Evolutionary conservation across 2,113 vertebrate genomes (phyloP), one percentile per base, ranked within the genome.

Genomic region (Zosterops lateralis): DNA sequence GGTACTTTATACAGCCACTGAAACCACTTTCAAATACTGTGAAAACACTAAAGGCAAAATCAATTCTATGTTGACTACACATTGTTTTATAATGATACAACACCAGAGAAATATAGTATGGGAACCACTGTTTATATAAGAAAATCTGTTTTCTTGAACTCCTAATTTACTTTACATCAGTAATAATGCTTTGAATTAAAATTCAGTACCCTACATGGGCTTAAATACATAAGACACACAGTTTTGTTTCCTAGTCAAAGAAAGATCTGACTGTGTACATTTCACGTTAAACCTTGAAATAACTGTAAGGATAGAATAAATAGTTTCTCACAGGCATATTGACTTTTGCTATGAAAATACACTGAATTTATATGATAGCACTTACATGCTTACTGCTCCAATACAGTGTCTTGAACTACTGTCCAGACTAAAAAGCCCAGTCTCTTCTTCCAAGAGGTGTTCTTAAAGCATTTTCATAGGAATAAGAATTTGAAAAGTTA

Each of bases 301-400:
- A 22, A 66, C 51, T 67, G 7, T 38, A 78, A 36, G 42, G 53
- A 70, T 31, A 65, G 40, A 96, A 78, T 75, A 82, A 74, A 71
- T 8, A 40, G 61, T 75, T 79, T 90, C 91, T 93, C 91, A 65
- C 60, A 94, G 31, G 77, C 57, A 64, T 40, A 83, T 0, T 82
- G 45, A 24, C 58, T 77, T 85, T 58, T 77, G 26, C n/a, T 84
- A 36, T 47, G 70, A 91, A 97, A 96, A 96, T 53, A 92, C 7
- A 53, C 20, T 65, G 71, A 78, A 88, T 16, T 67, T 70, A 54
- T 4, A 65, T 7, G 13, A 36, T 9, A 61, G 50, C 8, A 75
- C 21, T 72, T 53, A 40, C 1, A 84, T 1, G 21, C 15, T 89
- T 86, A 72, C 79, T 95, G 92, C 86, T 96, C 61, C 70, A 94